phyloP scores from a whole-genome alignment of 2,113 vertebrate genomes.

The Tetrax tetrax region DNA sequence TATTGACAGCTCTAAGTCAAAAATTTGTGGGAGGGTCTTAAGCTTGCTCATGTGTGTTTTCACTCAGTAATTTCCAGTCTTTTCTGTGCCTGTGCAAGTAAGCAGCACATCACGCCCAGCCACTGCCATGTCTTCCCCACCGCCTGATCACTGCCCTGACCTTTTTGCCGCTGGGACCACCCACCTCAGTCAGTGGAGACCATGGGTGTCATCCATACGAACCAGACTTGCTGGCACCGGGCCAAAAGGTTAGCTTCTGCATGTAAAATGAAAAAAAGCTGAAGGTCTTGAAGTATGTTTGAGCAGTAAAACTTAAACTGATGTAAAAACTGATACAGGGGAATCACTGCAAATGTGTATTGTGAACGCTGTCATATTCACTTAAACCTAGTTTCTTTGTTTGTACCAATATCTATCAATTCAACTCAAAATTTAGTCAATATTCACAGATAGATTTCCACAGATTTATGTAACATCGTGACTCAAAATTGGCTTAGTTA shows the following conservation, averaged over 20 bases:
- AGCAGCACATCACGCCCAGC: neutral
- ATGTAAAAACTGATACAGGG: neutral
- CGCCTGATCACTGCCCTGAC: neutral
- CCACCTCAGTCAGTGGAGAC: neutral
- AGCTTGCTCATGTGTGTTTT: neutral
- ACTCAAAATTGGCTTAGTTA: neutral
- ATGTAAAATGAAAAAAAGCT: neutral
- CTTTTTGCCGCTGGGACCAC: neutral
- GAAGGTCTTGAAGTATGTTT: neutral
- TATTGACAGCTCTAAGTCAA: neutral
- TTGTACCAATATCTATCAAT: neutral
- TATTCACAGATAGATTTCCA: neutral
- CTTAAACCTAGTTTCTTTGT: neutral
- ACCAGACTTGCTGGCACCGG: neutral
- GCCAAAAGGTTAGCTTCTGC: neutral
- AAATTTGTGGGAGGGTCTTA: neutral
- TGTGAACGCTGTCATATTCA: accelerated
- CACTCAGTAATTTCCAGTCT: neutral
- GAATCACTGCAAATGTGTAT: neutral
- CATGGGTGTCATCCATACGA: accelerated
- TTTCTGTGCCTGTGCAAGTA: neutral
- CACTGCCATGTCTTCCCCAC: neutral
- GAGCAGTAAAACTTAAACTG: neutral
- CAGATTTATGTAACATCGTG: neutral
- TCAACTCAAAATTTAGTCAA: neutral